phyloP scores from a whole-genome alignment of 2,113 vertebrate species.

The Caretta caretta region DNA sequence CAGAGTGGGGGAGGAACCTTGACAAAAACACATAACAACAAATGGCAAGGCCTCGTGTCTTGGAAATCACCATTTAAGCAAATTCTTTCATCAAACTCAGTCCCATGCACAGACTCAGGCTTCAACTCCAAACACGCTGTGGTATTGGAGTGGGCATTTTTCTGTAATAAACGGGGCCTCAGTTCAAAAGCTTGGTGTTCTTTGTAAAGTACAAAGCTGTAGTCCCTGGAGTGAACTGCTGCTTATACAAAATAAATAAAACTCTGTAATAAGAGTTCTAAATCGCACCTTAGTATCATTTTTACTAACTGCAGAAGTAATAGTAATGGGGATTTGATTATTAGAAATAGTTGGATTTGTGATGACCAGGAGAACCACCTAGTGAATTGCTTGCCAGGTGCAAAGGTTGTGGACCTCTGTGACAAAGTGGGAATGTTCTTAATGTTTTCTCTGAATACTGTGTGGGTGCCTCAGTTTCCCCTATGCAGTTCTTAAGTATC shows the following conservation, averaged over 20 bases:
- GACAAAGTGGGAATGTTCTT: no score
- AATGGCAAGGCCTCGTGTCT: no score
- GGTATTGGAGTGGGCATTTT: accelerated
- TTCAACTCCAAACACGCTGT: background rate
- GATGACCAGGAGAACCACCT: background rate
- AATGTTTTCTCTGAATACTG: no score
- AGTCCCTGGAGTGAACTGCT: background rate
- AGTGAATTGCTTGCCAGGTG: background rate
- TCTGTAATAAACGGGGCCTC: background rate
- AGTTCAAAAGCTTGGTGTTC: background rate
- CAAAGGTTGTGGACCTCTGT: background rate
- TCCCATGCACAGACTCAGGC: accelerated
- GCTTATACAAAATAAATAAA: background rate
- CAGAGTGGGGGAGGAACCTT: no score
- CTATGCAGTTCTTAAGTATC: no score
- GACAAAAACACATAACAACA: background rate
- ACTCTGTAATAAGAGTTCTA: background rate
- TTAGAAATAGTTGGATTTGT: background rate
- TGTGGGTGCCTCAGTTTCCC: no score
- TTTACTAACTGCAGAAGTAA: background rate
- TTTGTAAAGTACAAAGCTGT: accelerated
- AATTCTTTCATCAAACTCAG: accelerated
- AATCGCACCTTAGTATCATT: background rate
- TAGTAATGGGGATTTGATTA: background rate
- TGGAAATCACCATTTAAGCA: accelerated